Conservation (phyloP, 1,140 invertebrate species). For the Nebria ingens region DNA sequence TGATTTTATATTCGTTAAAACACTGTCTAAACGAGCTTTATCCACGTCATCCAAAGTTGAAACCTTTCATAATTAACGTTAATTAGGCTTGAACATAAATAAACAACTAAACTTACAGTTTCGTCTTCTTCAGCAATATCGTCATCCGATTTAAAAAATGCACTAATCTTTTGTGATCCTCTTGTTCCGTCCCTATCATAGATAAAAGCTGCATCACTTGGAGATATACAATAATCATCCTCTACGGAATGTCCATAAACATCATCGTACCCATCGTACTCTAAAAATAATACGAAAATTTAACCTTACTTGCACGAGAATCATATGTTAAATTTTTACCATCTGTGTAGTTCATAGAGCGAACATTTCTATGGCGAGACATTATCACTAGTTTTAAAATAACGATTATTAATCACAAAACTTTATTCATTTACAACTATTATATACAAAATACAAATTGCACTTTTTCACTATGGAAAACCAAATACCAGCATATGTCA, state of each 20-base stretch:
- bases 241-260: slow-evolving; percentile 88
- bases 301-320: slow-evolving; percentile 6
- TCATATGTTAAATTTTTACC: slow-evolving; percentile 32
- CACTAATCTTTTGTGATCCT: slow-evolving; percentile 56
- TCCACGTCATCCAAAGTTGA: slow-evolving; percentile 51
- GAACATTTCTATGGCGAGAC: slow-evolving; percentile 67
- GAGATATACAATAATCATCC: slow-evolving; percentile 81
- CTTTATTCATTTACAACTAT: background rate
- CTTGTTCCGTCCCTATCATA: slow-evolving; percentile 61
- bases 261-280: slow-evolving; percentile 85
- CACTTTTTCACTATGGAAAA: too few relatives aligned
- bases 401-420: background rate
- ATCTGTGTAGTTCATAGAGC: slow-evolving; percentile 64
- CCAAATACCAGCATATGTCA: background rate
- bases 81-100: slow-evolving; percentile 9
- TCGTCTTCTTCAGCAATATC: slow-evolving; percentile 67
- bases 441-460: too few relatives aligned
- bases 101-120: slow-evolving; percentile 26
- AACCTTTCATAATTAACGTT: slow-evolving; percentile 30
- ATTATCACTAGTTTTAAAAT: slow-evolving; percentile 37
- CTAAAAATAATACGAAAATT: slow-evolving; percentile 36
- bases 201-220: slow-evolving; percentile 74
- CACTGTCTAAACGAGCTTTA: slow-evolving; percentile 64
- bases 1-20: slow-evolving; percentile 60
- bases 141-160: slow-evolving; percentile 55